These are phyloP conservation scores for Micromussa lordhowensis DNA, from an alignment of 92 coral and sea anemone genomes.

Conservation along the genomic window DNA sequence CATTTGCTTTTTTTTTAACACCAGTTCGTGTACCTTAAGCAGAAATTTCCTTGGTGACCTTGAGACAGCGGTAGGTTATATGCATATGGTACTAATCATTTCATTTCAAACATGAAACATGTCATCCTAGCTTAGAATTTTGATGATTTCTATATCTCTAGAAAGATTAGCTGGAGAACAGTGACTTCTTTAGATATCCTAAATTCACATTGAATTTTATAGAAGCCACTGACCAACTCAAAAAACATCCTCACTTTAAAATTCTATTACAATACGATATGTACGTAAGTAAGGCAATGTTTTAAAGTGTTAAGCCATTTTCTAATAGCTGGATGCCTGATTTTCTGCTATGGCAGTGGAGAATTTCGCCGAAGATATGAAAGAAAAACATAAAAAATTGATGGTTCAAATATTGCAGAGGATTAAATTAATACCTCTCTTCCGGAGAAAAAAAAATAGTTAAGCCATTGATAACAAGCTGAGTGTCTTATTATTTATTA, in stretches of 20 bases:
- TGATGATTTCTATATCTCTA: neutral
- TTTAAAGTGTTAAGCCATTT: neutral
- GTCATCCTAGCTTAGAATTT: no score
- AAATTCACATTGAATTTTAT: neutral
- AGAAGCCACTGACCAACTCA: neutral
- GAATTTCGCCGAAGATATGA: neutral
- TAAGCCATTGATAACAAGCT: neutral
- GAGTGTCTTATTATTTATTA: neutral
- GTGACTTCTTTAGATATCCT: no score
- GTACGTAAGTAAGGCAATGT: neutral
- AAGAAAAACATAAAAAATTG: neutral
- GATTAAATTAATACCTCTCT: neutral
- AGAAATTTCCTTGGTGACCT: no score
- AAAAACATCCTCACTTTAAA: neutral
- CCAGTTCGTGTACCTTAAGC: neutral
- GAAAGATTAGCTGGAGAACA: no score
- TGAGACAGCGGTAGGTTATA: no score
- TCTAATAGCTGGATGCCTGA: neutral
- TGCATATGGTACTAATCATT: no score
- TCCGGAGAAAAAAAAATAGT: neutral
- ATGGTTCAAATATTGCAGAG: neutral
- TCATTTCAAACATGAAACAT: no score
- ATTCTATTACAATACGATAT: no score
- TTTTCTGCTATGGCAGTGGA: neutral
- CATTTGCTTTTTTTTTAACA: neutral